Evolutionary conservation across 2,888 invertebrate genomes (phyloP).

Genomic region (Craniophora ligustri): DNA sequence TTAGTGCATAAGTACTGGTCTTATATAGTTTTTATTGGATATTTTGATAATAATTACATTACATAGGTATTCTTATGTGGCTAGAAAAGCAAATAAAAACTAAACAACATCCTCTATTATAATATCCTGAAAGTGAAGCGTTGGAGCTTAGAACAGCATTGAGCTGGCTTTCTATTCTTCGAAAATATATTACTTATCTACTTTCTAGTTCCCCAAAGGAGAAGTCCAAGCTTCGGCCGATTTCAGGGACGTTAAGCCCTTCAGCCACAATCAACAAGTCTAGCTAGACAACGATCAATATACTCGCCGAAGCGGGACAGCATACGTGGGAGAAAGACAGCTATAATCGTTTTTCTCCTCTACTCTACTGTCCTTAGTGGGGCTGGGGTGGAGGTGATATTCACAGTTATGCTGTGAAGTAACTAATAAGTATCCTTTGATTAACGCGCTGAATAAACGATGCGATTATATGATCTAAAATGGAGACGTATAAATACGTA

Average conservation of each 20-base stretch:
- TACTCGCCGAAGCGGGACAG: conserved; percentile 71
- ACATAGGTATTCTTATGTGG: too few relatives aligned
- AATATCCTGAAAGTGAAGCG: background rate
- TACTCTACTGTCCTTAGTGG: conserved; percentile 34
- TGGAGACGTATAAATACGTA: too few relatives aligned
- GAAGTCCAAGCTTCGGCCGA: conserved; percentile 47
- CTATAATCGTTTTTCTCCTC: conserved; percentile 60
- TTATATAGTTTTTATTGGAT: background rate
- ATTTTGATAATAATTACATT: background rate
- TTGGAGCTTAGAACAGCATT: conserved; percentile 1
- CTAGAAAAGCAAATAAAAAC: background rate
- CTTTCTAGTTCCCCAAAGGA: conserved; percentile 30
- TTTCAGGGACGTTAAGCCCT: conserved; percentile 70
- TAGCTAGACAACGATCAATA: conserved; percentile 87
- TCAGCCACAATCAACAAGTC: conserved; percentile 84
- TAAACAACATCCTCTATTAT: background rate
- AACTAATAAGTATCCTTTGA: conserved; percentile 35
- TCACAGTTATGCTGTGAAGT: conserved; percentile 30
- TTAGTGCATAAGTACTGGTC: background rate
- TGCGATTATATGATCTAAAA: conserved; percentile 1
- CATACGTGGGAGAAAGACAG: conserved; percentile 67
- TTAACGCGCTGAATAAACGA: conserved; percentile 21
- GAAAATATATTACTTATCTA: conserved; percentile 23
- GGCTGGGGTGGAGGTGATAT: conserved; percentile 30
- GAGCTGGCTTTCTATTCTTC: too few relatives aligned